Evolutionary conservation across 2,888 invertebrate species (phyloP), one percentile per base, ranked within the genome.

Genomic region (Temnothorax unifasciatus): DNA sequence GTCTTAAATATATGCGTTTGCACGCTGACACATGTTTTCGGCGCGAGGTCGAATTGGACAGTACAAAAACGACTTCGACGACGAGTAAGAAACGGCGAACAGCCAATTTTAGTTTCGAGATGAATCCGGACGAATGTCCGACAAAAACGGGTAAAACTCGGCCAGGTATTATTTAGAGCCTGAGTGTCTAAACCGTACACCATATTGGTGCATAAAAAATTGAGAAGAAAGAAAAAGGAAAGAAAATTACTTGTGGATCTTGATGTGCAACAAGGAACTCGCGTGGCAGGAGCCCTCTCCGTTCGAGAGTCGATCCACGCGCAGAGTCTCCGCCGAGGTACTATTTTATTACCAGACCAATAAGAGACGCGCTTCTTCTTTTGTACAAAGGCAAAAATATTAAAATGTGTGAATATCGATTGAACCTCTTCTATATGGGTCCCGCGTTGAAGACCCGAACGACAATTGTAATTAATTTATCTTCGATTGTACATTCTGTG

Each of bases 131-230:
- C 57, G 57, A 64, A 50, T 73, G 86, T 84, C 81, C 86, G 89
- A 85, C 82, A 59, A 90, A 77, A 87, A 88, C 89, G 90, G 89
- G 90, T 90, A 81, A 88, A 64, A 90, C 86, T 90, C 90, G 83
- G 87, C 86, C 75, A 47, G 57, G 18, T 82, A 79, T 71, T 68
- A 69, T 74, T 87, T 44, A 71, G 85, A 73, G 87, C 82, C 88
- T 88, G 91, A 90, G 88, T 83, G 71, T 63, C 79, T 76, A 15
- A 79, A 74, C 82, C 83, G 84, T 94, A 93, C 94, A 94, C 94
- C 95, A 95, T 94, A 95, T 94, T 94, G 95, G 94, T 94, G 95
- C 92, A 90, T 89, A 34, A 66, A 66, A 57, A 81, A 54, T 76
- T 79, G 77, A 84, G 66, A 76, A 59, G 38, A 66, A 63, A 63